These are phyloP conservation scores for Macquaria ambigua DNA, from an alignment of 2,113 vertebrate species.

Conservation along the genomic window DNA sequence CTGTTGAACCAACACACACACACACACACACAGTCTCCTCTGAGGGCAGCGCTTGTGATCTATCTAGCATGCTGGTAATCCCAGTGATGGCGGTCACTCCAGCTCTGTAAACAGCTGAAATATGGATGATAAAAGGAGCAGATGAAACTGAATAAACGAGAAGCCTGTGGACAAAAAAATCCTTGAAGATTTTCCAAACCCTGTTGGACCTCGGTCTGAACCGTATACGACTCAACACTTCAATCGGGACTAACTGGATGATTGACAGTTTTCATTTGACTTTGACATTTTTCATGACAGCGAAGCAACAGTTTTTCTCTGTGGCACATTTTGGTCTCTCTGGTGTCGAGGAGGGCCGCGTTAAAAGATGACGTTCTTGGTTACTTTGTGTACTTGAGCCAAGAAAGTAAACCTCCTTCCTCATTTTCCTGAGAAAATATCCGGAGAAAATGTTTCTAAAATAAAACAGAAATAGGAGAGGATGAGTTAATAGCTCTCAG, in stretches of 20 bases:
- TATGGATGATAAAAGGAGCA: slow-evolving; percentile 81
- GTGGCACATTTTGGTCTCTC: slow-evolving; percentile 23
- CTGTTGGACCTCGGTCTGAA: slow-evolving; percentile 57
- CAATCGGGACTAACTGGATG: slow-evolving; percentile 40
- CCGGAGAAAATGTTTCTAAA: slow-evolving; percentile 17
- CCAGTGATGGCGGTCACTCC: slow-evolving; percentile 73
- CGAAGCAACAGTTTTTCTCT: slow-evolving; percentile 34
- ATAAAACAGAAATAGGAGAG: slow-evolving; percentile 16
- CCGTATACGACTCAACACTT: slow-evolving; percentile 37
- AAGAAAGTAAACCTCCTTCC: slow-evolving; percentile 29
- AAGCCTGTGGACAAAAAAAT: slow-evolving; percentile 60
- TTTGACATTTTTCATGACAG: slow-evolving; percentile 59
- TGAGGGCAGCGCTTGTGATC: slow-evolving; percentile 71
- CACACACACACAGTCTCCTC: slow-evolving; percentile 40
- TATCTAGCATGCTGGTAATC: slow-evolving; percentile 75
- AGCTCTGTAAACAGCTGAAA: slow-evolving; percentile 82
- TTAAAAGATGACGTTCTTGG: slow-evolving; percentile 1
- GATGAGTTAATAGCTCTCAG: slow-evolving; percentile 55
- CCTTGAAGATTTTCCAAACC: slow-evolving; percentile 75
- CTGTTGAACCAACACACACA: slow-evolving; percentile 33
- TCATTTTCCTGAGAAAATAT: slow-evolving; percentile 29
- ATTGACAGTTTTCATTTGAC: slow-evolving; percentile 63
- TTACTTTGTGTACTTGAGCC: slow-evolving; percentile 34
- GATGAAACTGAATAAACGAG: slow-evolving; percentile 80
- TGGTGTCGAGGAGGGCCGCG: background rate